Base-by-base conservation (phyloP, 2,797 vertebrate species). In the Macroramphosus scolopax region DNA sequence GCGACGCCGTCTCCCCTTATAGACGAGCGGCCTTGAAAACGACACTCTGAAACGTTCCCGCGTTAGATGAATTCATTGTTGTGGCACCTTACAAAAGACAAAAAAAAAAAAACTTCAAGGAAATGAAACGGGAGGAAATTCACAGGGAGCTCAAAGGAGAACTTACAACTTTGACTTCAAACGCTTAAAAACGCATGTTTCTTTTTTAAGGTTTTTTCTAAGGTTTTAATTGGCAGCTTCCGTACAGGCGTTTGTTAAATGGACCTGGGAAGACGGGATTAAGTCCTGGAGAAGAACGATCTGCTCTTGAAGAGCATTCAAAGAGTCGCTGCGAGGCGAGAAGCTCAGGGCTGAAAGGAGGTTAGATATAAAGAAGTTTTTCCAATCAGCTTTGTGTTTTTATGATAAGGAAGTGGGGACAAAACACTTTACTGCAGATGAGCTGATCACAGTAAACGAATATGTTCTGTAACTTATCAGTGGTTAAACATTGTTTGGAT, bases 201-300 rank as follows among this genome's bases (percentile, higher is more conserved):
- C 35, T 34, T 75, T 78, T 22, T 71, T 33, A 55, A 45, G n/a
- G n/a, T n/a, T n/a, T 53, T 58, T 63, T 53, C 37, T 6, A 14
- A 61, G 47, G 63, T 83, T 75, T 72, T 85, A 78, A 80, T 82
- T 80, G 61, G 65, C 43, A 40, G 37, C 50, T 46, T 58, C 46
- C 47, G 58, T 28, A 13, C 6, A 8, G 66, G 45, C 38, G 34
- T 55, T 75, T 63, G 55, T 62, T 65, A 53, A 72, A 64, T 25
- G 34, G 36, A 46, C 48, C 50, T 14, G 10, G 50, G 55, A 57
- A 67, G 36, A 25, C 48, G 32, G 34, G 72, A 68, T 52, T 29
- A 59, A 56, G 18, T 46, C 46, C 46, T 20, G 32, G 11, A 46
- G 61, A 71, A 42, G 44, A 53, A 42, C 18, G 1, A 37, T 54